Base-by-base conservation (phyloP, 1,140 invertebrate genomes). In the Macrobrachium nipponense region DNA sequence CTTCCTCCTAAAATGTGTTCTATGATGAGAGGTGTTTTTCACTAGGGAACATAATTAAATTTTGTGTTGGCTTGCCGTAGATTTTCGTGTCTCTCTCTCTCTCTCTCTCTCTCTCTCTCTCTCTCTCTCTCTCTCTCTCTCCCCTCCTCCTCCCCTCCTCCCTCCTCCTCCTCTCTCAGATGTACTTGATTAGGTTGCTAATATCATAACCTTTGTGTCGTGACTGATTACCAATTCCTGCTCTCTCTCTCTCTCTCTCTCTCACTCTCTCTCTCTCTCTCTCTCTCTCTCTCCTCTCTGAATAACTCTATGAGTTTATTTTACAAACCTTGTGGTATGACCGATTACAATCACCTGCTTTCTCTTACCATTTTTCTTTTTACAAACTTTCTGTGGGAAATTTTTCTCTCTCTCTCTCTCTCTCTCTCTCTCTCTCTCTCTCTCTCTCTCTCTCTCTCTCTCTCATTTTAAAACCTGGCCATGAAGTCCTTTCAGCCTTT, bases 1-100 rank as follows among this genome's bases (percentile, higher is more conserved):
- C 27, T 1, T 36, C 27, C 1, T 4, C 27, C 1, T 36, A 36
- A 36, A 36, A 36, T 36, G 27, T 36, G 4, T 36, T 36, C 27
- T 4, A 4, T 36, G 27, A 36, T 36, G 27, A 36, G 27, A 36
- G 27, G 4, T 36, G 27, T 36, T 36, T 36, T 36, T 36, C 27
- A 36, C 27, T 1, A 36, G 27, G 27, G 1, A 1, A 2, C 27
- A 36, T 36, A 36, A 36, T 36, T 36, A 36, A 36, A 36, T 36
- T 70, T 36, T 70, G 20, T 70, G 20, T 70, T 36, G 20, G 20
- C 36, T 36, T 70, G 5, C 11, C 66, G 20, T 36, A 23, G 20
- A 23, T 36, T 70, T 36, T 70, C 66, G 20, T 36, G 20, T 72
- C 68, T 72, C 15, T 72, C 68, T 72, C 68, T 72, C 15, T 72